Evolutionary conservation across 1,140 invertebrate genomes (phyloP).

Genomic region (Diprion similis): DNA sequence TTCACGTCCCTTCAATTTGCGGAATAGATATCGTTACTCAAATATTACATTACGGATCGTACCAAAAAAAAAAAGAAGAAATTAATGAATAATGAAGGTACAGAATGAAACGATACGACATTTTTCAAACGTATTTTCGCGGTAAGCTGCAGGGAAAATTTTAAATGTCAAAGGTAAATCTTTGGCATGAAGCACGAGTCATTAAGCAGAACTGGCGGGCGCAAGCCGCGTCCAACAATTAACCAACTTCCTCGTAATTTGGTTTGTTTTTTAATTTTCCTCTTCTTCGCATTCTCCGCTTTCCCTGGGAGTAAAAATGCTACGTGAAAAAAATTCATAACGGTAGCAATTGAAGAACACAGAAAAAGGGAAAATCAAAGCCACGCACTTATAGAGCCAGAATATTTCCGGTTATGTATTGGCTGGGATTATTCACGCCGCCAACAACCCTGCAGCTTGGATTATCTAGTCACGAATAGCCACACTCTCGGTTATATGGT

Average conservation of each 20-base stretch:
- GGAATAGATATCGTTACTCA: neutral
- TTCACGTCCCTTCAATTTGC: neutral
- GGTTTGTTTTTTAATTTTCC: too few relatives aligned
- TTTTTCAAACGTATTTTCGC: neutral
- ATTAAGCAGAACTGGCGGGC: too few relatives aligned
- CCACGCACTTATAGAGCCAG: neutral
- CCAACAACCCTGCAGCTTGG: too few relatives aligned
- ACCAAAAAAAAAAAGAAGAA: neutral
- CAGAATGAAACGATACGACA: neutral
- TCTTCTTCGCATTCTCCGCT: too few relatives aligned
- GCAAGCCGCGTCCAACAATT: too few relatives aligned
- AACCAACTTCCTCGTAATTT: too few relatives aligned
- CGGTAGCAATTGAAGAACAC: neutral
- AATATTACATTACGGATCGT: neutral
- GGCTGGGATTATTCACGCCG: too few relatives aligned
- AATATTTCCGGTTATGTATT: too few relatives aligned
- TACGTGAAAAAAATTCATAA: neutral
- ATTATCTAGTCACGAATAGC: neutral
- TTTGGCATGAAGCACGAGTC: too few relatives aligned
- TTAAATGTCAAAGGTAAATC: neutral
- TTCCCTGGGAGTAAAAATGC: neutral
- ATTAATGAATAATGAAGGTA: neutral
- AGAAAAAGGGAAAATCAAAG: neutral
- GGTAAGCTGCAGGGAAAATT: neutral
- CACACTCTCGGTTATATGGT: neutral